Percentiles rank a stretch among this genome's conserved stretches.
Conservation (phyloP, 2,797 vertebrate species). For the Potorous gilbertii region DNA sequence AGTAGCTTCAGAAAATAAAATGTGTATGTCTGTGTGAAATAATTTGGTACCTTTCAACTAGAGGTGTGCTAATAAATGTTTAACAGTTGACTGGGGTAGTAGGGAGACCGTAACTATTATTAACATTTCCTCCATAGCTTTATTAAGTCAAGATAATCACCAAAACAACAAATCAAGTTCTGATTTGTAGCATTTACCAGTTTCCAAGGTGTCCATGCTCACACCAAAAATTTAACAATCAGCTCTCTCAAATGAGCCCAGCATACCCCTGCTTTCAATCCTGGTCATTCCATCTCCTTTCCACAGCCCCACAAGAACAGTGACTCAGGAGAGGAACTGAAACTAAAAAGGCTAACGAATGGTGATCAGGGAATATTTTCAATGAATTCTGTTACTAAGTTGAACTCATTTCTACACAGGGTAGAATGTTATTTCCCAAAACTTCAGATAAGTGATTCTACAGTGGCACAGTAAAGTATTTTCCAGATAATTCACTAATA, state of each 20-base stretch:
- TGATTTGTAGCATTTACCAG: not conserved
- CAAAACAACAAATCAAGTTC: not conserved
- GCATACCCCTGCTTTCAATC: not conserved
- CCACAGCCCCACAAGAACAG: constrained; percentile 50
- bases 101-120: not conserved
- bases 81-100: not conserved
- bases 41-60: not conserved
- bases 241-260: not conserved
- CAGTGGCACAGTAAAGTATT: constrained; percentile 4
- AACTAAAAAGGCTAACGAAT: constrained; percentile 52
- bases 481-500: constrained; percentile 29
- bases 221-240: not conserved
- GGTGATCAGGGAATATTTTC: constrained; percentile 61
- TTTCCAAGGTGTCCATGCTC: not conserved
- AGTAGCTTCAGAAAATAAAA: not conserved
- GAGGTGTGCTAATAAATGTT: not conserved
- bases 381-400: constrained; percentile 71
- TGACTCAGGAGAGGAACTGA: constrained; percentile 41
- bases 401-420: constrained; percentile 57
- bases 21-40: not conserved
- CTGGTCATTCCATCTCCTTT: constrained; percentile 53
- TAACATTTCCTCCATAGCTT: not conserved
- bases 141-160: not conserved
- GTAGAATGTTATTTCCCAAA: constrained; percentile 33
- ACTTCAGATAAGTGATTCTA: constrained; percentile 45